Evolutionary conservation across 2,888 invertebrate genomes (phyloP), one percentile per base, ranked within the genome.

Genomic region (Thera obeliscata): DNA sequence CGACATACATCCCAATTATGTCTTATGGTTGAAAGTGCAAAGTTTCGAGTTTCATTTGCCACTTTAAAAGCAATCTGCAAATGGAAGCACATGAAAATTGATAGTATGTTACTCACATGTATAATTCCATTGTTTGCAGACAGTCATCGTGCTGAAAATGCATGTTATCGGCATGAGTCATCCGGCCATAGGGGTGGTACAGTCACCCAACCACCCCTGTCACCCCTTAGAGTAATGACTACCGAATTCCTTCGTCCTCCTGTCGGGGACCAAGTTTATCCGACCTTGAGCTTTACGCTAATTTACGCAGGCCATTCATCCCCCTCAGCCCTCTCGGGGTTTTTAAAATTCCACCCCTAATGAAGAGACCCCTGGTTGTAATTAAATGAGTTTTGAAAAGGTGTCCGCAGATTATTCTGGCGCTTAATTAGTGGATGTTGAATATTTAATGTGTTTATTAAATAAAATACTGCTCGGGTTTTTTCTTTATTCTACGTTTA

Each of bases 251-350:
- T 74, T 33, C 66, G 71, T 71, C 69, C 75, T 77, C 68, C 70
- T 74, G 68, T 67, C 68, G 71, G 70, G 75, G 66, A 71, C 74
- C 60, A 76, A 78, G 76, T 79, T 81, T 76, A 74, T 64, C 78
- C 81, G 86, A 84, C 87, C 86, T 87, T 86, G 87, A 84, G 80
- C 72, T 78, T 78, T 71, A 75, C 78, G 68, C 76, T 82, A 83
- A 82, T 83, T 81, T 78, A 78, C 67, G 59, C 50, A 52, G 58
- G 55, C 67, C 61, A 76, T 74, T 73, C 76, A 75, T 56, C 65
- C 69, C 68, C 60, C 64, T 43, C 68, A 59, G 68, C 71, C 71
- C 64, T 68, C 69, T 71, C 72, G 72, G 75, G 80, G 60, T 56
- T 82, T 82, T 81, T 78, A 81, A 84, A 86, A 85, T 84, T 82